Evolutionary conservation across 1,140 invertebrate genomes (phyloP).

Genomic region (Platyura marginata): DNA sequence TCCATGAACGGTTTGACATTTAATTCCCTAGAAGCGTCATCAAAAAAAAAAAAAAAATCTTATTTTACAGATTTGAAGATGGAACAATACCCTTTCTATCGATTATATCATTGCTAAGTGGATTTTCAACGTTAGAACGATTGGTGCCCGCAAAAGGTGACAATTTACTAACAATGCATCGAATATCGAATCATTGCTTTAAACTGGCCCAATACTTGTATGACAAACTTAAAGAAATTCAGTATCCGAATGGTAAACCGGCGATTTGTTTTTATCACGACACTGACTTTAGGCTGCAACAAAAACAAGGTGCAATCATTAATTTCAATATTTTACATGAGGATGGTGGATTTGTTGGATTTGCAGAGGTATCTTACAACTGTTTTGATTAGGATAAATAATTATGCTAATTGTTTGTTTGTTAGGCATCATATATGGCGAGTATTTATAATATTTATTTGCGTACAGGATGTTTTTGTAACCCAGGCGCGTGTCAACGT

Average conservation of each 20-base stretch:
- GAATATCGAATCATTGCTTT: constrained; percentile 56
- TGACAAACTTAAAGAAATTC: constrained; percentile 36
- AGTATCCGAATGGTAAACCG: constrained; percentile 54
- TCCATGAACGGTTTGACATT: constrained; percentile 47
- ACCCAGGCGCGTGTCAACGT: constrained; percentile 84
- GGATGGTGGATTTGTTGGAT: constrained; percentile 68
- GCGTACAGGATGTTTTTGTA: constrained; percentile 90
- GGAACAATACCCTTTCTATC: constrained; percentile 79
- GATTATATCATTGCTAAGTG: constrained; percentile 62
- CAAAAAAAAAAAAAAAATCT: constrained; percentile 3
- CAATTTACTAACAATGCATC: constrained; percentile 36
- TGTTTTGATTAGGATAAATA: neutral
- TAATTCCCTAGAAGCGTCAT: no score
- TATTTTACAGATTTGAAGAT: constrained; percentile 71
- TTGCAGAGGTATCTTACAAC: constrained; percentile 45
- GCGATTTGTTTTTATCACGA: constrained; percentile 58
- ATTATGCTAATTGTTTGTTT: no score
- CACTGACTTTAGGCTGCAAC: constrained; percentile 37
- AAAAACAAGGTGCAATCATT: constrained; percentile 65
- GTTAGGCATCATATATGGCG: constrained; percentile 73
- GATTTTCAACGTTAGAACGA: constrained; percentile 48
- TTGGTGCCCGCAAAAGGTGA: constrained; percentile 29
- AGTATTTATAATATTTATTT: constrained; percentile 71
- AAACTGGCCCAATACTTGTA: constrained; percentile 55
- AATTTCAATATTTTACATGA: constrained; percentile 73